Conservation (phyloP, 2,113 vertebrate species). For the Addax nasomaculatus region DNA sequence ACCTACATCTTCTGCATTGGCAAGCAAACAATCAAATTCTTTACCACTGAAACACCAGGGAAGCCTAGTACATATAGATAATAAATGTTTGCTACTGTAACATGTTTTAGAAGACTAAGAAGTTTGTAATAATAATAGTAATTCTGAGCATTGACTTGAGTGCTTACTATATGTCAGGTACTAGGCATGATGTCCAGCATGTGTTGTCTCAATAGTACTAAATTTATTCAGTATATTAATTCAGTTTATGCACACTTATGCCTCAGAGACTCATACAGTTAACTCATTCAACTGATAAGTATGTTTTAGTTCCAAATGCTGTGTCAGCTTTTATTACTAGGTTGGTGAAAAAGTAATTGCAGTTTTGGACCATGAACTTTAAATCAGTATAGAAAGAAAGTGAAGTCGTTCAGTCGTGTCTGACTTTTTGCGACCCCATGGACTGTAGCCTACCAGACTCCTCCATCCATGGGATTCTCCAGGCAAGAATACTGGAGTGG, state of each 20-base stretch:
- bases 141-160: neutral
- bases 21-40: neutral
- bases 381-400: no score
- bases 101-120: neutral
- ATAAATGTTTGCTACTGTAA: neutral
- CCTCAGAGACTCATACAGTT: neutral
- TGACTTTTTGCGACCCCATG: no score
- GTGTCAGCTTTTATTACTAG: neutral
- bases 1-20: neutral
- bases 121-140: neutral
- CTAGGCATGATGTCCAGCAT: neutral
- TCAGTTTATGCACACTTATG: neutral
- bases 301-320: neutral
- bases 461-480: no score
- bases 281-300: neutral
- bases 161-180: neutral
- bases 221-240: neutral
- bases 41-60: neutral
- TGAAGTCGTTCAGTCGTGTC: no score
- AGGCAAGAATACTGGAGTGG: no score
- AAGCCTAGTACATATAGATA: neutral
- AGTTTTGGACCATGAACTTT: neutral
- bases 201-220: neutral
- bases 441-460: no score
- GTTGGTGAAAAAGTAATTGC: neutral